These are phyloP conservation scores for Diachrysia chrysitis DNA, from an alignment of 2,888 invertebrate genomes.

Conservation along the genomic window DNA sequence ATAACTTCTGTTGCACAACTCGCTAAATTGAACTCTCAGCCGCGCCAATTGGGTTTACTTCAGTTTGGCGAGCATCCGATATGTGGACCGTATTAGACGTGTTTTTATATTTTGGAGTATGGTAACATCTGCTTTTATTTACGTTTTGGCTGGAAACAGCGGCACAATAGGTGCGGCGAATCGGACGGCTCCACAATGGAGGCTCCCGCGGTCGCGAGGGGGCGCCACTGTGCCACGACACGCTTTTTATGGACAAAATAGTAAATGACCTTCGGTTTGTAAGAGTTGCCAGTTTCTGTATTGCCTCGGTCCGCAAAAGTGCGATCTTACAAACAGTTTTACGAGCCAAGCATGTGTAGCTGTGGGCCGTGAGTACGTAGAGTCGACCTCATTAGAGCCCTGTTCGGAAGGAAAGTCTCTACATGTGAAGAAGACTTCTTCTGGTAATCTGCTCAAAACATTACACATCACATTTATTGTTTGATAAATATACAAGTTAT, in stretches of 20 bases:
- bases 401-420: not conserved
- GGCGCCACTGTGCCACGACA: constrained; percentile 58
- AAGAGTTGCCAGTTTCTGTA: constrained; percentile 41
- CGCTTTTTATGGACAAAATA: constrained; percentile 72
- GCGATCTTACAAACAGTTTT: not conserved
- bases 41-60: constrained; percentile 52
- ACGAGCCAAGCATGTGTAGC: not conserved
- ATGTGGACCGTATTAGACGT: constrained; percentile 55
- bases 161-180: constrained; percentile 85
- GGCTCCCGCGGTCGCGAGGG: constrained; percentile 64
- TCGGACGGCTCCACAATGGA: constrained; percentile 79
- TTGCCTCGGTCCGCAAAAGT: constrained; percentile 30
- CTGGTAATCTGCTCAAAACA: too few species aligned
- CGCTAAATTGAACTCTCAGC: constrained; percentile 47
- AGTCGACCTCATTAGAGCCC: constrained; percentile 5
- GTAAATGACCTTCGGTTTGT: constrained; percentile 75
- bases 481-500: too few species aligned
- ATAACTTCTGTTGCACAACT: constrained; percentile 17
- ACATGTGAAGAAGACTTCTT: too few species aligned
- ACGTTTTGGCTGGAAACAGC: constrained; percentile 86
- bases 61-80: constrained; percentile 37
- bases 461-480: too few species aligned
- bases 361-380: not conserved
- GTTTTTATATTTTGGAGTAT: constrained; percentile 78
- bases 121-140: constrained; percentile 89